Conservation (phyloP, 2,113 vertebrate species). For the Eonycteris spelaea region DNA sequence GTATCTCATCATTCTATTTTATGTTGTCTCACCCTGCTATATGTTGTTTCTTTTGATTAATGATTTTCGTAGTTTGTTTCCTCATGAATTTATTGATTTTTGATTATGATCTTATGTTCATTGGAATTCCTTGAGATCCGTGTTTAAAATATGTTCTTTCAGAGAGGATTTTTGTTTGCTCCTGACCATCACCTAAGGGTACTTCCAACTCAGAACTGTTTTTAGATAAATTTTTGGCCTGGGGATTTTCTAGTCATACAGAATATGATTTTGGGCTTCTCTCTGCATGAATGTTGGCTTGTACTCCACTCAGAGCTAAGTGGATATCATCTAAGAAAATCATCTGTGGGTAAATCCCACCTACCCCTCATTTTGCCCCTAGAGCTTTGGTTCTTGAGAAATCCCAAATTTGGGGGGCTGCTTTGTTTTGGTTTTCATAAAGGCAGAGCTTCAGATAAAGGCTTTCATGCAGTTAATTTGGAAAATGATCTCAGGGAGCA, state of each 20-base stretch:
- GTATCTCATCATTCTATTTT: neutral
- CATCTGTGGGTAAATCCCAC: neutral
- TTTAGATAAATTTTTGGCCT: neutral
- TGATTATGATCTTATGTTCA: neutral
- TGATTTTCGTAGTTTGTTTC: slow-evolving; percentile 4
- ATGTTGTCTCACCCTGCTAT: neutral
- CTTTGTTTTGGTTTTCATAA: neutral
- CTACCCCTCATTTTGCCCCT: no score
- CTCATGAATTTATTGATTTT: neutral
- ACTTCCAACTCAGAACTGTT: neutral
- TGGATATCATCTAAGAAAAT: neutral
- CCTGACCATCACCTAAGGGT: neutral
- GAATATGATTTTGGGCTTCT: neutral
- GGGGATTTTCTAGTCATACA: neutral
- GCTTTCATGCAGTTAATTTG: neutral
- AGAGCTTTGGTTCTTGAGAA: neutral
- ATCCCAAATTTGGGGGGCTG: neutral
- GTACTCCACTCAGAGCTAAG: neutral
- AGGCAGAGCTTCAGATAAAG: neutral
- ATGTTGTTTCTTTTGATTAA: neutral
- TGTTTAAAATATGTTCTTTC: slow-evolving; percentile 11
- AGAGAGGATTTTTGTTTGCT: neutral
- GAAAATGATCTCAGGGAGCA: neutral
- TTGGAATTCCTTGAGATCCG: slow-evolving; percentile 21
- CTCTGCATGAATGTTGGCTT: neutral